Conservation (phyloP, 2,797 vertebrate genomes). For the Leptoclinus maculatus region DNA sequence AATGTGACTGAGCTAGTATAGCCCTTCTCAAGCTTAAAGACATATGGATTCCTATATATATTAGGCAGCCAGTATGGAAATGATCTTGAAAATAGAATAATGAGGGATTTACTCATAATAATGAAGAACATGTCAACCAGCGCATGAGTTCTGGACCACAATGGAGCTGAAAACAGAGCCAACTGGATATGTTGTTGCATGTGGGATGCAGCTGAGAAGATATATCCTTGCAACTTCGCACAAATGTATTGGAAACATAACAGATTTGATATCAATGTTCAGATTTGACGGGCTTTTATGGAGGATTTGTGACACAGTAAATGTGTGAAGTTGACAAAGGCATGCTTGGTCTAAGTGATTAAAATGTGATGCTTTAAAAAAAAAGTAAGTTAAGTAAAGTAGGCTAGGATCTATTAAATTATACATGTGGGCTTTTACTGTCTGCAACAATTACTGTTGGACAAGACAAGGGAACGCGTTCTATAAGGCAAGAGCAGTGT, state of each 20-base stretch:
- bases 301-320: background rate
- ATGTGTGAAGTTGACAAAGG: background rate
- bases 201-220: background rate
- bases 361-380: background rate
- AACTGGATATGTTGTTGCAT: background rate
- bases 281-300: background rate
- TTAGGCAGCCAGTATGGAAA: background rate
- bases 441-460: constrained; percentile 2
- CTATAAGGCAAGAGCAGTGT: background rate
- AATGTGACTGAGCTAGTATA: background rate
- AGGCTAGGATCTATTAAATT: background rate
- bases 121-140: background rate
- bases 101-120: background rate
- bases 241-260: background rate
- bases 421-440: background rate
- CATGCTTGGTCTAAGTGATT: background rate
- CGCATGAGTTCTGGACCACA: background rate
- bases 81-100: background rate
- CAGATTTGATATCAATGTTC: background rate
- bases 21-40: background rate
- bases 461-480: background rate
- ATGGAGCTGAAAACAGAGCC: background rate
- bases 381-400: background rate
- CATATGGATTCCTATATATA: background rate
- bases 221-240: background rate